Evolutionary conservation across 2,888 invertebrate species (phyloP).

Genomic region (Nemotelus nigrinus): DNA sequence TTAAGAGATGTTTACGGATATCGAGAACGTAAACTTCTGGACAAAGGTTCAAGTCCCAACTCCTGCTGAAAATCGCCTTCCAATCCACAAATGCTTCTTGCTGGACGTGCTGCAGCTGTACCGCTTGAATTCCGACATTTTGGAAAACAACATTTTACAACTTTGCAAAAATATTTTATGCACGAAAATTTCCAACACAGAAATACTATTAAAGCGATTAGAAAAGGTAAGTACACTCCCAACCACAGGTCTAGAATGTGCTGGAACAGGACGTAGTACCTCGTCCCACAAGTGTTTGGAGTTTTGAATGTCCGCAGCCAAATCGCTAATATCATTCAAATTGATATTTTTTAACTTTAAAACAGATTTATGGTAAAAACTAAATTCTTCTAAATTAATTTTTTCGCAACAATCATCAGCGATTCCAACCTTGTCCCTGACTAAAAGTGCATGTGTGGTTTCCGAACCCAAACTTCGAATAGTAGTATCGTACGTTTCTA

Average conservation of each 20-base stretch:
- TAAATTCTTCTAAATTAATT: not conserved
- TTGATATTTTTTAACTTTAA: constrained; percentile 6
- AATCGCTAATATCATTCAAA: not conserved
- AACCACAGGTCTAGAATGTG: not conserved
- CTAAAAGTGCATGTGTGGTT: not conserved
- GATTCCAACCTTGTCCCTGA: not conserved
- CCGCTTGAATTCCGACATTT: too few species aligned
- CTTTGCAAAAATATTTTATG: not conserved
- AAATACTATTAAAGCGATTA: not conserved
- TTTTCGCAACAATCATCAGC: constrained; percentile 15
- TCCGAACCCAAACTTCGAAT: not conserved
- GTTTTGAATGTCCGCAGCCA: not conserved
- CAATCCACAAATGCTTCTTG: too few species aligned
- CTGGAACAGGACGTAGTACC: not conserved
- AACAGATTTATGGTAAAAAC: not conserved
- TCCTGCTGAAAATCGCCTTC: not conserved
- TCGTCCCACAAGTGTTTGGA: not conserved
- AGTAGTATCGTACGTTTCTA: constrained; percentile 17
- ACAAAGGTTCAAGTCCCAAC: not conserved
- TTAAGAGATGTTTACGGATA: too few species aligned
- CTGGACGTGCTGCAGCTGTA: too few species aligned
- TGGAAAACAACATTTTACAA: not conserved
- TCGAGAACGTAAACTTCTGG: too few species aligned
- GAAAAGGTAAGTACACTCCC: not conserved
- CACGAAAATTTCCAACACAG: not conserved